These are phyloP conservation scores for Eilema depressum DNA, from an alignment of 2,888 invertebrate genomes.

Conservation along the genomic window DNA sequence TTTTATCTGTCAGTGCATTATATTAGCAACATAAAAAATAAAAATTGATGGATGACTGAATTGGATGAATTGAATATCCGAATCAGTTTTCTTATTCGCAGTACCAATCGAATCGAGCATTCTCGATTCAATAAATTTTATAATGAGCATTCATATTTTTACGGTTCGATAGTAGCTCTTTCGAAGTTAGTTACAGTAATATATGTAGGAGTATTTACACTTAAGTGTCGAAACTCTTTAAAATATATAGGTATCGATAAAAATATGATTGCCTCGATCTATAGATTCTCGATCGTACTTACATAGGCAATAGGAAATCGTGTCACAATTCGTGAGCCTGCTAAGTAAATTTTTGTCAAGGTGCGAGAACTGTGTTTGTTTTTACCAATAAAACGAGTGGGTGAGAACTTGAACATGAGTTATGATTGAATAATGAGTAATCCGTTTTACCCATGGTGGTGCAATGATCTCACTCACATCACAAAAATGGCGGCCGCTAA, in stretches of 20 bases:
- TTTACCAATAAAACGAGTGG: conserved; percentile 57
- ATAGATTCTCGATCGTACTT: not conserved
- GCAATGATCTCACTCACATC: conserved; percentile 64
- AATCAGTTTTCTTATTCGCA: conserved; percentile 42
- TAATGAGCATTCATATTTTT: conserved; percentile 28
- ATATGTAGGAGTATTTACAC: not conserved
- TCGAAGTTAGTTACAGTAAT: conserved; percentile 9
- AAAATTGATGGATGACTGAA: conserved; percentile 34
- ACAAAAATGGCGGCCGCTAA: conserved; percentile 36
- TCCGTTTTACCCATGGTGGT: conserved; percentile 63
- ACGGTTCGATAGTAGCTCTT: conserved; percentile 25
- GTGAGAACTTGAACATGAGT: conserved; percentile 59
- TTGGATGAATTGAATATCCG: conserved; percentile 38
- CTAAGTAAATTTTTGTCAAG: conserved; percentile 54
- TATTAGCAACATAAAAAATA: conserved; percentile 29
- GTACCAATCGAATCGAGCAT: conserved; percentile 44
- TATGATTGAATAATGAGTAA: conserved; percentile 64
- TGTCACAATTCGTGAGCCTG: conserved; percentile 29
- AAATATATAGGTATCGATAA: not conserved
- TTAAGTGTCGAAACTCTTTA: not conserved
- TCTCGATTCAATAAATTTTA: conserved; percentile 49
- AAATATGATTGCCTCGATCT: not conserved
- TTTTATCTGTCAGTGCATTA: conserved; percentile 13
- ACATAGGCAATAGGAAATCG: conserved; percentile 2
- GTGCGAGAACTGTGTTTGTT: conserved; percentile 62